Evolutionary conservation across 2,113 vertebrate species (phyloP).

Genomic region (Podilymbus podiceps): DNA sequence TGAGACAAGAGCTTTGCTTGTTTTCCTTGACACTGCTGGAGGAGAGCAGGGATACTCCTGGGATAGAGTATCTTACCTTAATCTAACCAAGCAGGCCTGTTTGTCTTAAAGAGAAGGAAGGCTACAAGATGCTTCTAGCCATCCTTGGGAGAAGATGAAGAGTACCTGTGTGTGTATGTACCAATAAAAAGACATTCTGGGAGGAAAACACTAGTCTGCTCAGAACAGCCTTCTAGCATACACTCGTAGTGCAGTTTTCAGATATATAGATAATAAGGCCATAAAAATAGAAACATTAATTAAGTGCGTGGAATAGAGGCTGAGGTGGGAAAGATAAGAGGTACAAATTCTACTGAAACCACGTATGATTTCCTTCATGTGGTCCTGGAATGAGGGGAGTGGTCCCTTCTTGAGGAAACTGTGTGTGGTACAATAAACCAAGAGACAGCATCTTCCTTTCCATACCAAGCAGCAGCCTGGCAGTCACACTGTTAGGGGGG

Average conservation of each 20-base stretch:
- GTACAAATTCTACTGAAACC: background rate
- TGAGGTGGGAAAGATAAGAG: background rate
- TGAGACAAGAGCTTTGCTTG: background rate
- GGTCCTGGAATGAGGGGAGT: background rate
- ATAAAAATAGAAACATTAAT: conserved; percentile 36
- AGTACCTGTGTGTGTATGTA: background rate
- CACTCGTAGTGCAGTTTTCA: background rate
- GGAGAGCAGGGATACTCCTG: background rate
- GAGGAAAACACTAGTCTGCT: background rate
- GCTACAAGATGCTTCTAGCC: background rate
- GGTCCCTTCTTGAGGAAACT: background rate
- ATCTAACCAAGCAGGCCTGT: background rate
- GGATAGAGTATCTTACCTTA: background rate
- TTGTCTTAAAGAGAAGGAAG: background rate
- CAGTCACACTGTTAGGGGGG: background rate
- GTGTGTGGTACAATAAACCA: background rate
- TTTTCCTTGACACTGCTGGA: background rate
- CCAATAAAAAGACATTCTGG: background rate
- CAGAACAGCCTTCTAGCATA: background rate
- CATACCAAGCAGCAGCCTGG: background rate
- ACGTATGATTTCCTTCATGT: background rate
- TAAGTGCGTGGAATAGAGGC: background rate
- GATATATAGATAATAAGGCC: background rate
- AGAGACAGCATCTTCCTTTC: background rate
- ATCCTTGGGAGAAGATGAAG: background rate